A percentile compares a stretch with the other conserved stretches of the same genome.
Conservation (phyloP, 1,140 invertebrate species). For the Neodiprion virginianus region DNA sequence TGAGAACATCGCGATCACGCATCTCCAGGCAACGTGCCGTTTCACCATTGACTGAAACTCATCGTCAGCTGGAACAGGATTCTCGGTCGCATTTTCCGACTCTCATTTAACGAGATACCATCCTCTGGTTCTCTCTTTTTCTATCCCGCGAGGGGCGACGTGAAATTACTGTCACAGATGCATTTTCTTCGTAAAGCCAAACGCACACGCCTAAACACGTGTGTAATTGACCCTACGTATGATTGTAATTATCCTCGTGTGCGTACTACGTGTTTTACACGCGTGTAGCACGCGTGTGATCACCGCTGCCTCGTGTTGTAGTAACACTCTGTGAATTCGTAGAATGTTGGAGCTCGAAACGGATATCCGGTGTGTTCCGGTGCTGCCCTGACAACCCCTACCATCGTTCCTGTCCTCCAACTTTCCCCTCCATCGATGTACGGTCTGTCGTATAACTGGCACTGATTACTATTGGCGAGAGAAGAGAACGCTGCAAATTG, state of each 20-base stretch:
- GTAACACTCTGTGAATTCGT: background rate
- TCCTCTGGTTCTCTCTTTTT: background rate
- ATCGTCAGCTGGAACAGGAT: too few relatives aligned
- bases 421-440: constrained; percentile 15
- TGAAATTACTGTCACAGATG: too few relatives aligned
- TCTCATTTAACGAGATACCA: background rate
- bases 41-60: constrained; percentile 2
- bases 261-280: constrained; percentile 1
- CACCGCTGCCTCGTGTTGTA: too few relatives aligned
- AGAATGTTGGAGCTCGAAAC: constrained; percentile 32
- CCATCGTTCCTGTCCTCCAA: constrained; percentile 19
- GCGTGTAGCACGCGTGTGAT: constrained; percentile 27
- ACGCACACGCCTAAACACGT: too few relatives aligned
- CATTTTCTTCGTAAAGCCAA: too few relatives aligned
- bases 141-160: background rate
- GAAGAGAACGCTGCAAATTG: background rate
- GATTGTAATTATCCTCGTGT: too few relatives aligned
- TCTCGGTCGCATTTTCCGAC: background rate
- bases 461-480: constrained; percentile 22
- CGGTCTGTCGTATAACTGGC: constrained; percentile 34
- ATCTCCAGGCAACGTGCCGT: background rate
- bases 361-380: constrained; percentile 57
- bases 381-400: constrained; percentile 28
- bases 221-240: too few relatives aligned
- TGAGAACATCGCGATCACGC: constrained; percentile 47